Evolutionary conservation across 2,888 invertebrate species (phyloP).

Genomic region (Lypha dubia): DNA sequence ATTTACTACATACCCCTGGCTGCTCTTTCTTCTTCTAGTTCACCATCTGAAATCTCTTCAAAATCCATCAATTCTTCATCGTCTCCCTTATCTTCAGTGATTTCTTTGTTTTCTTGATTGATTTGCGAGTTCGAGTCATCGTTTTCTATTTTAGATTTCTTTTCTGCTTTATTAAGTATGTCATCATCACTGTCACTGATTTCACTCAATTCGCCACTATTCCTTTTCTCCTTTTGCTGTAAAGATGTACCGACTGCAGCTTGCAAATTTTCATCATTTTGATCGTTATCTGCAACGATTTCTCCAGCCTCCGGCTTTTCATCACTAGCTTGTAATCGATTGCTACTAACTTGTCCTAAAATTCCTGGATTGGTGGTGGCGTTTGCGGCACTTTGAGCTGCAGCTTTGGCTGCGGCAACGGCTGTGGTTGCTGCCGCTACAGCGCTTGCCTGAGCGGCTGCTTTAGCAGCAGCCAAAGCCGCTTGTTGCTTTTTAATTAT

Average conservation of each 20-base stretch:
- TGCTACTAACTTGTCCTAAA: slow-evolving; percentile 75
- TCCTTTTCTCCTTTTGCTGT: slow-evolving; percentile 74
- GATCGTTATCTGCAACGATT: slow-evolving; percentile 70
- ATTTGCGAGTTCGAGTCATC: slow-evolving; percentile 69
- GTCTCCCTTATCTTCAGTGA: slow-evolving; percentile 70
- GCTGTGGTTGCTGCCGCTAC: slow-evolving; percentile 81
- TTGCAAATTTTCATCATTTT: slow-evolving; percentile 44
- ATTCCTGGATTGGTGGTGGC: slow-evolving; percentile 80
- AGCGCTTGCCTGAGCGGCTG: slow-evolving; percentile 80
- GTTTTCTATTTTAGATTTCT: slow-evolving; percentile 75
- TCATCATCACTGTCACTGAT: slow-evolving; percentile 95
- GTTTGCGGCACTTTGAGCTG: slow-evolving; percentile 80
- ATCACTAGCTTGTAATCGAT: slow-evolving; percentile 69
- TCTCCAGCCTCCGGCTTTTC: slow-evolving; percentile 73
- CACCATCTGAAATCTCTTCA: slow-evolving; percentile 95
- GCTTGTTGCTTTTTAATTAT: slow-evolving; percentile 79
- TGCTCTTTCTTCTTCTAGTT: slow-evolving; percentile 93
- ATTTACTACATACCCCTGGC: slow-evolving; percentile 82
- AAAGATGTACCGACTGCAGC: not conserved
- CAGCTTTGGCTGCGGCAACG: slow-evolving; percentile 80
- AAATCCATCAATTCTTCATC: slow-evolving; percentile 87
- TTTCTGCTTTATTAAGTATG: slow-evolving; percentile 91
- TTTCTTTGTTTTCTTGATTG: slow-evolving; percentile 33
- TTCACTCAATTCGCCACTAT: slow-evolving; percentile 88
- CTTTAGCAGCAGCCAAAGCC: slow-evolving; percentile 74